phyloP scores from a whole-genome alignment of 2,888 invertebrate species.

The Hirtodrosophila histrioides region DNA sequence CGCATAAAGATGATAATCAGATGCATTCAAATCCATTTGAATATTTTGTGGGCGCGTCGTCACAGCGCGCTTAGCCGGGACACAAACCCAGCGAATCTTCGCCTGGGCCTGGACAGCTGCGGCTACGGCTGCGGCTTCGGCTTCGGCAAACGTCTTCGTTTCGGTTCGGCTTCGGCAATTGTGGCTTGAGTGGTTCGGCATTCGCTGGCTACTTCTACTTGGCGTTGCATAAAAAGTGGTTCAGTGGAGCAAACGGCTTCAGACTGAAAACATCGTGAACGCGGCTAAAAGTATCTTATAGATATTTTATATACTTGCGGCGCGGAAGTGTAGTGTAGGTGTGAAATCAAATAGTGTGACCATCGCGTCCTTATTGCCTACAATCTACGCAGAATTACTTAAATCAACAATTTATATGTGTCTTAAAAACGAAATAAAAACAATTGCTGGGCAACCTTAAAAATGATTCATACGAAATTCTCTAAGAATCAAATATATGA shows the following conservation, averaged over 20 bases:
- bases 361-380: constrained; percentile 25
- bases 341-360: constrained; percentile 9
- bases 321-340: constrained; percentile 74
- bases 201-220: constrained; percentile 72
- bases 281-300: constrained; percentile 33
- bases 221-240: constrained; percentile 80
- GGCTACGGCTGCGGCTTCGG: constrained; percentile 23
- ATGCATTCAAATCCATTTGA: constrained; percentile 29
- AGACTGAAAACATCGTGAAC: constrained; percentile 65
- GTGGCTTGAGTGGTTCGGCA: constrained; percentile 37
- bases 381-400: constrained; percentile 2
- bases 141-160: not conserved
- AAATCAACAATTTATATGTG: constrained; percentile 12
- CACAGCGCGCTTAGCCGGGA: constrained; percentile 30
- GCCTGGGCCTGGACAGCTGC: constrained; percentile 38
- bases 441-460: not conserved
- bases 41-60: constrained; percentile 29
- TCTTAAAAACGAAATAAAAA: not conserved
- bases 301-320: constrained; percentile 20
- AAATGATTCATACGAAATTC: constrained; percentile 17
- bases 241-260: constrained; percentile 82
- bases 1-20: constrained; percentile 50
- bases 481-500: constrained; percentile 20
- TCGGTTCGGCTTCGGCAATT: constrained; percentile 26
- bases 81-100: constrained; percentile 45